Evolutionary conservation across 1,140 invertebrate genomes (phyloP).

Genomic region (Mycetomoellerius zeteki): DNA sequence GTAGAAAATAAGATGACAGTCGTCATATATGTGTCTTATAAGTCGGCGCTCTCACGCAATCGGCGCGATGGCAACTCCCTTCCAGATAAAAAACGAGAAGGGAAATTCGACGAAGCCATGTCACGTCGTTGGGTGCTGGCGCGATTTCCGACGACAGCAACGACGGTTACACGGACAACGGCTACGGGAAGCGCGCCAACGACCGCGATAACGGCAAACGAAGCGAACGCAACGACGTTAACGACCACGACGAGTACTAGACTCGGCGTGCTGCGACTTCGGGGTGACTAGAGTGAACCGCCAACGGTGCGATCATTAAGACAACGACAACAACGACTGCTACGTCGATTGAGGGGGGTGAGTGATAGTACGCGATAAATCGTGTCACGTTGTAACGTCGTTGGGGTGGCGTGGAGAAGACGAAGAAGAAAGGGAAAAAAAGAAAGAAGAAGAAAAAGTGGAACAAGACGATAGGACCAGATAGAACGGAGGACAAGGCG

Average conservation of each 20-base stretch:
- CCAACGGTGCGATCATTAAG: slow-evolving; percentile 26
- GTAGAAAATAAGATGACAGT: slow-evolving; percentile 56
- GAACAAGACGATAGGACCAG: background rate
- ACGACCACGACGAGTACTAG: slow-evolving; percentile 63
- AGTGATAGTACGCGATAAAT: slow-evolving; percentile 76
- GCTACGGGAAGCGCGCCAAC: slow-evolving; percentile 33
- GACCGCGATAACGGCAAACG: slow-evolving; percentile 53
- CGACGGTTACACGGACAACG: slow-evolving; percentile 50
- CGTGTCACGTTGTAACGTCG: slow-evolving; percentile 76
- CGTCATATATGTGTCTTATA: background rate
- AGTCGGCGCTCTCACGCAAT: slow-evolving; percentile 15
- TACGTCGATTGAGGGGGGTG: slow-evolving; percentile 5
- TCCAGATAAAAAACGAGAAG: slow-evolving; percentile 71
- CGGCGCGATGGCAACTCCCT: slow-evolving; percentile 52
- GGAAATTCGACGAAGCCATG: slow-evolving; percentile 67
- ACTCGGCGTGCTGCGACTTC: slow-evolving; percentile 63
- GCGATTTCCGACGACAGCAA: slow-evolving; percentile 61
- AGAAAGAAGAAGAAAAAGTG: slow-evolving; percentile 10
- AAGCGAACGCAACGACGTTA: slow-evolving; percentile 62
- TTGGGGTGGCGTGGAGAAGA: slow-evolving; percentile 79
- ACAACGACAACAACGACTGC: slow-evolving; percentile 29
- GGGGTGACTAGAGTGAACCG: slow-evolving; percentile 62
- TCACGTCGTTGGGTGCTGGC: slow-evolving; percentile 55
- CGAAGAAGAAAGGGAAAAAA: slow-evolving; percentile 58
- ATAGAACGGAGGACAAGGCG: background rate